Evolutionary conservation across 2,888 invertebrate genomes (phyloP), one percentile per base, ranked within the genome.

Genomic region (Dynastes hyllus): DNA sequence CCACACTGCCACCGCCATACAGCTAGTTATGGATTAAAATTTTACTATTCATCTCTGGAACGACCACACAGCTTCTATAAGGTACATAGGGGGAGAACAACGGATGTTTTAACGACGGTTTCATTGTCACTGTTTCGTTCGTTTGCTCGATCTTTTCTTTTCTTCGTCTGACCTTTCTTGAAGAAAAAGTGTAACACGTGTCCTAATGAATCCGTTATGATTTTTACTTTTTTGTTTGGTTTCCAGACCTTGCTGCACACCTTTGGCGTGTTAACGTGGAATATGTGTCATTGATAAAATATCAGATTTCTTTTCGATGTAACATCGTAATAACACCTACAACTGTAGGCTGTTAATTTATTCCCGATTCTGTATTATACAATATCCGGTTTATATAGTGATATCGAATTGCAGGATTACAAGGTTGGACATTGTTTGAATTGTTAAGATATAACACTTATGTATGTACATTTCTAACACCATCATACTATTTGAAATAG

Each of bases 11-110:
- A 63, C 50, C 69, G 69, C 29, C 61, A 86, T 85, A 85, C 83
- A 82, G 85, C 85, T 83, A 86, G 85, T 86, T 85, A 86, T 86
- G 85, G 85, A 85, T 84, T 84, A 78, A 80, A 75, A 80, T 81
- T 83, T 83, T 82, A 82, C 83, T 81, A 83, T 84, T 81, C 78
- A 78, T 75, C 73, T 32, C 22, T 58, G 27, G 53, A 55, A 27
- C 79, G 81, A 79, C 79, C 81, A 78, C 82, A 80, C 81, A 79
- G 66, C 78, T 78, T 78, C 73, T 73, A 63, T 70, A 58, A 69
- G 66, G 78, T 53, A 40, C 29, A 51, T 69, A 27, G 69, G 51
- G 69, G 45, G 9, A 45, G 45, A 45, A 45, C 45, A 45, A 45
- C 45, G 45, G 45, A 45, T 45, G 11, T 45, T 45, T 45, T 45